A percentile compares a stretch with the other conserved stretches of the same genome.
Evolutionary conservation across 2,113 vertebrate species (phyloP).

Genomic region (Psephotus haematonotus): DNA sequence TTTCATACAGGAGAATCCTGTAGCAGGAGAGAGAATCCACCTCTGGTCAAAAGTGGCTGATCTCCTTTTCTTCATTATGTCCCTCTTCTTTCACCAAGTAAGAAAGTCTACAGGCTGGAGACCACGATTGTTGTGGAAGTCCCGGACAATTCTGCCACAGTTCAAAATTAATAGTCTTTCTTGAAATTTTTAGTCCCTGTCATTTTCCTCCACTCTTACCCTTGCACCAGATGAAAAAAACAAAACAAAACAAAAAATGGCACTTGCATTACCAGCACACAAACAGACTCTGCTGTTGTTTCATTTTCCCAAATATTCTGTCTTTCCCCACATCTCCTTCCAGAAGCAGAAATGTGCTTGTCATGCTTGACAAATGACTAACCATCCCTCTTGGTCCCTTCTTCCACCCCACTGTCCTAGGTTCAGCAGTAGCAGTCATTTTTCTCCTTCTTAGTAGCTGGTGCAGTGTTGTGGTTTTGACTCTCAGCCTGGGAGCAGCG

Average conservation of each 20-base stretch:
- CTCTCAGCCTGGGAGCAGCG: too few relatives aligned
- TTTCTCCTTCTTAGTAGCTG: too few relatives aligned
- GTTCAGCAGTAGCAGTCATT: too few relatives aligned
- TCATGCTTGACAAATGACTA: not conserved
- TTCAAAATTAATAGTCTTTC: not conserved
- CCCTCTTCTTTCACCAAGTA: not conserved
- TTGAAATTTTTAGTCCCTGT: not conserved
- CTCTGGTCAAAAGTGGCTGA: not conserved
- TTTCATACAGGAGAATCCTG: not conserved
- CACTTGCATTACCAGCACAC: not conserved
- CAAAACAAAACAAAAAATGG: not conserved
- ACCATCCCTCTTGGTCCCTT: not conserved
- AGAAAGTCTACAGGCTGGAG: not conserved
- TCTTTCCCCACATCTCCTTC: not conserved
- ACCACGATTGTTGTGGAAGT: accelerated
- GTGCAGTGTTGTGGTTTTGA: too few relatives aligned
- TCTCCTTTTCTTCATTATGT: accelerated
- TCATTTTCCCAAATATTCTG: not conserved
- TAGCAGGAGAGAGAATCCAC: not conserved
- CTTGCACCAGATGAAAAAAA: not conserved
- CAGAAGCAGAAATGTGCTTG: not conserved
- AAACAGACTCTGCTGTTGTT: not conserved
- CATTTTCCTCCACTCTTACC: not conserved
- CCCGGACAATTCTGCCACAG: not conserved
- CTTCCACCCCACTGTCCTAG: too few relatives aligned